Base-by-base conservation (phyloP, 2,888 invertebrate genomes). In the Tanypteryx hageni region DNA sequence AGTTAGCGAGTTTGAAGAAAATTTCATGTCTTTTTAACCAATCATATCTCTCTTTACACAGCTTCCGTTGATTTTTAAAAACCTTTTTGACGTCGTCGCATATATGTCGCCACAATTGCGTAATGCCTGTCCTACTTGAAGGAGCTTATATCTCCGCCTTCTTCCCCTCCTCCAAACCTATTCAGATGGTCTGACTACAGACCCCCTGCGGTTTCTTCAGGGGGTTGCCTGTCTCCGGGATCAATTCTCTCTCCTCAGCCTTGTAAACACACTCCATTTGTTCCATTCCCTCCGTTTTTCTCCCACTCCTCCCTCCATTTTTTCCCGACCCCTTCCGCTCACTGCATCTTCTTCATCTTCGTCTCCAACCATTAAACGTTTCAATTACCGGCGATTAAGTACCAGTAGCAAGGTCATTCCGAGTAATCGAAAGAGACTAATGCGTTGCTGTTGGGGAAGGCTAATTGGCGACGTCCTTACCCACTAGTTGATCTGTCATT, bases 321-420 rank as follows among this genome's bases (percentile, higher is more conserved):
- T 76, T 76, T 22, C n/a, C 22, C 76, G 13, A 22, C 27, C 9
- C 18, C 22, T 76, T 22, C 22, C 68, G 68, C n/a, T n/a, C 68
- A 44, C 44, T 44, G 44, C 44, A 44, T 44, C 44, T 44, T 5
- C 44, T 44, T 44, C 44, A 44, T 44, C 44, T 44, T 44, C 44
- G 44, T 68, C 64, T 64, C 18, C n/a, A 68, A 18, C 76, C 76
- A 27, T 76, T 22, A 61, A 61, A 64, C 64, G 89, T 31, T 64
- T 89, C 89, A 89, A 89, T 89, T 89, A 89, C 64, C 13, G 44
- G 61, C 44, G 59, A 44, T 89, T 89, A 89, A 44, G 89, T 18
- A 61, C 8, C 44, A 64, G 31, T 31, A 16, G 64, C 89, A 64
- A 89, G 89, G 64, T 89, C 64, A 31, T 89, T 11, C n/a, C 57